Percentiles rank a stretch among this genome's conserved stretches.
phyloP scores from a whole-genome alignment of 2,113 vertebrate species.

The Meleagris gallopavo region DNA sequence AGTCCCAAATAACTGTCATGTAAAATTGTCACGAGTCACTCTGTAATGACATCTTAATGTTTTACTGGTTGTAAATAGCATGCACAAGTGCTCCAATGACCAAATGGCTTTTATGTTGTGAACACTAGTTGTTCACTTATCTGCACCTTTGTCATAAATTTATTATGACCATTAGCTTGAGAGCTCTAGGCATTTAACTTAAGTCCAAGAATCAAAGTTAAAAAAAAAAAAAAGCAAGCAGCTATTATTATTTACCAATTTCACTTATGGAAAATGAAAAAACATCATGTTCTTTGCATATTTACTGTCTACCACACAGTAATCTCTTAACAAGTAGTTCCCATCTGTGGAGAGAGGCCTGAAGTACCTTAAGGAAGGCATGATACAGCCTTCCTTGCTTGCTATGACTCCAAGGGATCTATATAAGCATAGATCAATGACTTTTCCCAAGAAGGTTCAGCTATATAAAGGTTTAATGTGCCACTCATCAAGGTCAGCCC shows the following conservation, averaged over 20 bases:
- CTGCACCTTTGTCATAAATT: conserved; percentile 32
- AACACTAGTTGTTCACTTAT: conserved; percentile 66
- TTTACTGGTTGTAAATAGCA: conserved; percentile 67
- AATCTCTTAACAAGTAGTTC: not conserved
- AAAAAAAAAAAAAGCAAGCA: not conserved
- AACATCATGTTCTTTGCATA: not conserved
- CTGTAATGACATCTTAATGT: not conserved
- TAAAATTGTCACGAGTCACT: conserved; percentile 36
- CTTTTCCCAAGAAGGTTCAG: not conserved
- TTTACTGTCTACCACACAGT: not conserved
- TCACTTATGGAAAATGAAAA: not conserved
- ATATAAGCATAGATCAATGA: not conserved
- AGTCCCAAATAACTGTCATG: conserved; percentile 41
- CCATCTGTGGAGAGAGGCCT: rapidly evolving
- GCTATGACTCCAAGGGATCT: not conserved
- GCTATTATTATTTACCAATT: not conserved
- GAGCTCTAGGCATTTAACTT: not conserved
- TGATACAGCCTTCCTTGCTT: rapidly evolving
- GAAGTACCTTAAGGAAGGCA: not conserved
- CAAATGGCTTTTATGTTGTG: conserved; percentile 65
- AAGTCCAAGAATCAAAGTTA: conserved; percentile 1
- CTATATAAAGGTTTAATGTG: not conserved
- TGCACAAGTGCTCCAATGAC: conserved; percentile 2
- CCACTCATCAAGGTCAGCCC: not conserved
- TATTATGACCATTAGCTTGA: conserved; percentile 2